Conservation (phyloP, 2,113 vertebrate genomes). For the Hystrix brachyura region DNA sequence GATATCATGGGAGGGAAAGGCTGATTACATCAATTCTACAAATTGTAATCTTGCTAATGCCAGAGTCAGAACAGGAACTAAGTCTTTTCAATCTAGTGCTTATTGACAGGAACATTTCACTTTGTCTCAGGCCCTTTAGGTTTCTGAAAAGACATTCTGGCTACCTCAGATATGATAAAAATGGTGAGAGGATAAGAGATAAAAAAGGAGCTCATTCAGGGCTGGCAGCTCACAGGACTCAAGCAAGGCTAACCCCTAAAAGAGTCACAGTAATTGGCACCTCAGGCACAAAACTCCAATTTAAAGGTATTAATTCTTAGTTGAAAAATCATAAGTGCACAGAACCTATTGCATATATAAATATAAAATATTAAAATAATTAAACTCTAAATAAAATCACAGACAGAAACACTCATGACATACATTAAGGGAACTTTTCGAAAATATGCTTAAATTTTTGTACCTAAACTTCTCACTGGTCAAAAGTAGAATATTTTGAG, state of each 20-base stretch:
- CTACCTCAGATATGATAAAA: neutral
- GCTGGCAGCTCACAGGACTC: neutral
- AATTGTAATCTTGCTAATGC: neutral
- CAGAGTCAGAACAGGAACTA: constrained; percentile 33
- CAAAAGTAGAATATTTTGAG: neutral
- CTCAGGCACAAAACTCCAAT: neutral
- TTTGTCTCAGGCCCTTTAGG: neutral
- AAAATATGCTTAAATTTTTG: constrained; percentile 26
- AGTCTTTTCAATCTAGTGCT: neutral
- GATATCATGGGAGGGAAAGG: neutral
- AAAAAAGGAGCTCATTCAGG: neutral
- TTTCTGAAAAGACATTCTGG: neutral
- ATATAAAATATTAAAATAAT: constrained; percentile 36
- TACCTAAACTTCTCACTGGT: neutral
- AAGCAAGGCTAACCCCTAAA: neutral
- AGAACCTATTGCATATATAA: constrained; percentile 2
- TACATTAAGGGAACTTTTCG: neutral
- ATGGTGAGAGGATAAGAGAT: neutral
- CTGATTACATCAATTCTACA: neutral
- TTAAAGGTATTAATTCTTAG: constrained; percentile 13
- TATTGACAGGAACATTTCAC: neutral
- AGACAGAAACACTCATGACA: neutral
- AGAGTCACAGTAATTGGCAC: neutral
- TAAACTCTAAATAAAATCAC: constrained; percentile 37
- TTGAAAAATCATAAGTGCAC: neutral